A percentile compares a stretch with the other conserved stretches of the same genome.
phyloP scores from a whole-genome alignment of 2,888 invertebrate species.

The Nomada ferruginata region DNA sequence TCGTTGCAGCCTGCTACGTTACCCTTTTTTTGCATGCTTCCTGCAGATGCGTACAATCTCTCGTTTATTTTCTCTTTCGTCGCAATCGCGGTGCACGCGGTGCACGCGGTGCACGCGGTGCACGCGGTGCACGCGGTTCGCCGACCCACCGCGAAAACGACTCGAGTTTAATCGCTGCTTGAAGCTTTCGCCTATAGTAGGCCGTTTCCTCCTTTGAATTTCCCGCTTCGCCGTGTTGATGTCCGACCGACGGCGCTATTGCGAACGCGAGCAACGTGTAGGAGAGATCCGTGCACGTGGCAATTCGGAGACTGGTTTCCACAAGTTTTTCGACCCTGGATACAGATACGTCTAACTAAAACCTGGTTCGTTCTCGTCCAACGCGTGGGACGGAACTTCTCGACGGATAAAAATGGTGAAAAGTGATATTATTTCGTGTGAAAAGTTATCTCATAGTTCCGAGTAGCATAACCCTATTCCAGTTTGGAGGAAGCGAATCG shows the following conservation, averaged over 20 bases:
- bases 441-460: background rate
- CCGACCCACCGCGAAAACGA: too few relatives aligned
- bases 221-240: conserved; percentile 2
- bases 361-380: background rate
- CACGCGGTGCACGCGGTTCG: too few relatives aligned
- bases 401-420: conserved; percentile 32
- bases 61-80: background rate
- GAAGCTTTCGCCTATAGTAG: background rate
- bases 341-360: conserved; percentile 5
- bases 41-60: background rate
- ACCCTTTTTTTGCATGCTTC: conserved; percentile 31
- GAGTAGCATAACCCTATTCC: conserved; percentile 42
- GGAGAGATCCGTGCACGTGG: background rate
- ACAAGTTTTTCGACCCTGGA: background rate
- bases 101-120: too few relatives aligned
- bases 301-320: background rate
- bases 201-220: conserved; percentile 17
- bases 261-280: conserved; percentile 20
- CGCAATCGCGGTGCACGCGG: too few relatives aligned
- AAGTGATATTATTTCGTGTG: background rate
- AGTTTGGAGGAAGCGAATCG: too few relatives aligned
- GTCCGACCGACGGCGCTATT: background rate
- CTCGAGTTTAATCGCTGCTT: too few relatives aligned
- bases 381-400: background rate
- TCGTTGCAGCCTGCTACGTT: conserved; percentile 13